These are phyloP conservation scores for Poeciliopsis retropinna DNA, from an alignment of 2,113 vertebrate genomes.

Conservation along the genomic window DNA sequence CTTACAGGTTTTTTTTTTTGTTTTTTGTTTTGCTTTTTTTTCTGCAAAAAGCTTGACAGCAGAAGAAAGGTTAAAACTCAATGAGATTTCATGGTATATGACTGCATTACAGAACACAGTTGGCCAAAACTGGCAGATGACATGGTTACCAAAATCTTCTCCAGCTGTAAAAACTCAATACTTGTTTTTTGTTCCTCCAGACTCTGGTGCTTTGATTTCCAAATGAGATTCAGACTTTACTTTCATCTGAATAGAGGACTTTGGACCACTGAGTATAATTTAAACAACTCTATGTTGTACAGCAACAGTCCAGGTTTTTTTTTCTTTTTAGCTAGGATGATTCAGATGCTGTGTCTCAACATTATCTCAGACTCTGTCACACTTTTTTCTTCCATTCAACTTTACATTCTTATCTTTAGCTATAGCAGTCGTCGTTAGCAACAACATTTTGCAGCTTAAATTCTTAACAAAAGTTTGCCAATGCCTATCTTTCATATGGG, in stretches of 20 bases:
- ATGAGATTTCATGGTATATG: neutral
- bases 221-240: neutral
- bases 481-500: neutral
- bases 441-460: neutral
- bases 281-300: too few species aligned
- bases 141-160: neutral
- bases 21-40: too few species aligned
- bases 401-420: too few species aligned
- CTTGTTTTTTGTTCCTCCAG: neutral
- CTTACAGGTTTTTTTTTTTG: neutral
- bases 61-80: neutral
- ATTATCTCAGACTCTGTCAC: neutral
- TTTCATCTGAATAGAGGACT: neutral
- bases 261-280: too few species aligned
- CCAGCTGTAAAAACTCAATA: neutral
- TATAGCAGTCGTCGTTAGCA: neutral
- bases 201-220: neutral
- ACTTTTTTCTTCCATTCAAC: neutral
- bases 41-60: neutral
- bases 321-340: too few species aligned
- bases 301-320: neutral
- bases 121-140: neutral
- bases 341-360: neutral
- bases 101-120: neutral
- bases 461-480: neutral